Conservation (phyloP, 2,888 invertebrate species). For the Tenthredo scrophulariae region DNA sequence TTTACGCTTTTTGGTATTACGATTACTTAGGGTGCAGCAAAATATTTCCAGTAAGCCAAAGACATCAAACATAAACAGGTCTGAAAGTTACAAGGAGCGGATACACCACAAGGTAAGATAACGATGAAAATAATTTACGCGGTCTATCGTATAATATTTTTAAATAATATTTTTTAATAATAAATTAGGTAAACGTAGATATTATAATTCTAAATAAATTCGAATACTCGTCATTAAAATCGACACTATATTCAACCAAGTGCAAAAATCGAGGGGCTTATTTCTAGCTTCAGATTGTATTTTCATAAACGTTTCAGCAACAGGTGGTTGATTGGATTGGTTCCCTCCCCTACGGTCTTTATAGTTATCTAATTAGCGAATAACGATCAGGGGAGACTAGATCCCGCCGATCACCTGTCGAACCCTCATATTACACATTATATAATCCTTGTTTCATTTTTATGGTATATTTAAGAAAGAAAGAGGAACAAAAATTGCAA, state of each 20-base stretch:
- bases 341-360: not conserved
- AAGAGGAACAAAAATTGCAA: too few species aligned
- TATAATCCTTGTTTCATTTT: not conserved
- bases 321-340: conserved; percentile 47
- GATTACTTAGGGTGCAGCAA: conserved; percentile 74
- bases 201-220: not conserved
- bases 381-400: not conserved
- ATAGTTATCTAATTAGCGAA: not conserved
- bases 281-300: not conserved
- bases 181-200: not conserved
- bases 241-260: not conserved
- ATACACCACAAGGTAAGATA: conserved; percentile 80
- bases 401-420: conserved; percentile 5
- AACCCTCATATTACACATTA: not conserved
- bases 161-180: too few species aligned
- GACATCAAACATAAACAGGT: conserved; percentile 81
- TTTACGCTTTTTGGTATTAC: conserved; percentile 60
- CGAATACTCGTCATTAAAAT: not conserved
- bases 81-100: conserved; percentile 87
- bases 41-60: conserved; percentile 78
- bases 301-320: conserved; percentile 15
- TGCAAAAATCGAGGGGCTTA: not conserved
- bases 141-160: too few species aligned
- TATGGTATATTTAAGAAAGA: not conserved
- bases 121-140: not conserved